Percentiles rank a stretch among this genome's conserved stretches.
Conservation (phyloP, 1,140 invertebrate genomes). For the Drosophila grimshawi region DNA sequence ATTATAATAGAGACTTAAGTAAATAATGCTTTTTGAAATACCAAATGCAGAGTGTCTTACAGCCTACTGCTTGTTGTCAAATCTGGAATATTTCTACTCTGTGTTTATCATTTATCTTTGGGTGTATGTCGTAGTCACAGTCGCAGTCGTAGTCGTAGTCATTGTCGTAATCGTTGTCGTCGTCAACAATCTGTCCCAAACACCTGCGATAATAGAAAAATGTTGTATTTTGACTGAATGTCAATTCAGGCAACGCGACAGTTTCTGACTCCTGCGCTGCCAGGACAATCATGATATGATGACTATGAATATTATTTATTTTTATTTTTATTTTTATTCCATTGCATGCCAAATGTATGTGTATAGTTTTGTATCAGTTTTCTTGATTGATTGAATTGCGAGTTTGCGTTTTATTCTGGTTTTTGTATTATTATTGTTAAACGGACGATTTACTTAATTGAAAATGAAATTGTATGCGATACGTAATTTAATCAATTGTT, state of each 20-base stretch:
- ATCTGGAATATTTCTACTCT: background rate
- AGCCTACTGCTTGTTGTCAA: no score
- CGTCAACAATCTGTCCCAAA: constrained; percentile 48
- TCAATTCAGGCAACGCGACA: constrained; percentile 55
- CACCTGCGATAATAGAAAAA: constrained; percentile 47
- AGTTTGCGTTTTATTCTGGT: constrained; percentile 2
- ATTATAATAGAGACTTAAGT: no score
- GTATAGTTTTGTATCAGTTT: background rate
- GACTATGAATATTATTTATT: constrained; percentile 28
- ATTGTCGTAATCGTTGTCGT: background rate
- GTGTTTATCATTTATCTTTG: background rate
- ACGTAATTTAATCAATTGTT: no score
- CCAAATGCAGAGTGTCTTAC: background rate
- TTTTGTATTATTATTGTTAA: background rate
- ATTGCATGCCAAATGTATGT: constrained; percentile 1
- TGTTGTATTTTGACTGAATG: constrained; percentile 63
- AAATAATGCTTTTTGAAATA: no score
- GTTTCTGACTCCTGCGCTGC: constrained; percentile 23
- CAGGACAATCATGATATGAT: constrained; percentile 25
- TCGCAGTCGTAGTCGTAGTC: background rate
- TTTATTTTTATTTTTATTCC: constrained; percentile 11
- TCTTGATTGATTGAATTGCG: background rate
- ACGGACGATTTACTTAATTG: no score
- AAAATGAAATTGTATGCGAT: no score
- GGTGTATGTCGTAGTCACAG: background rate